Evolutionary conservation across 2,888 invertebrate species (phyloP).

Genomic region (Trichogramma dendrolimi): DNA sequence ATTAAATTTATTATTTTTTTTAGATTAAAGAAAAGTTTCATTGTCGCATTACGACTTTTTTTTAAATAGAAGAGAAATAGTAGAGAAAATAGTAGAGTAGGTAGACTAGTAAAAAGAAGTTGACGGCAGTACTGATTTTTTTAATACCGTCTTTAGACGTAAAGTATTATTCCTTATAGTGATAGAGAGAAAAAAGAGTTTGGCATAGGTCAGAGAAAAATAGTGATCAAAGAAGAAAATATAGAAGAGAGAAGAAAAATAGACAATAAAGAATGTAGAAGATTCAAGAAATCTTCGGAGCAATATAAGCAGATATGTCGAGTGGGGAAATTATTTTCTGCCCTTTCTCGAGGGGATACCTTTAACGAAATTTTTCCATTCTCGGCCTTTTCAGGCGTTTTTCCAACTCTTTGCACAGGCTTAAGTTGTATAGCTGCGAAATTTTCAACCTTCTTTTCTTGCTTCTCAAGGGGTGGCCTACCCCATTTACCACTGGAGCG

Average conservation of each 20-base stretch:
- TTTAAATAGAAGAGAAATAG: too few species aligned
- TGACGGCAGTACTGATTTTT: too few species aligned
- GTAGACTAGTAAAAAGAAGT: too few species aligned
- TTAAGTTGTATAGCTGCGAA: slow-evolving; percentile 62
- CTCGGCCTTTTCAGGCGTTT: slow-evolving; percentile 42
- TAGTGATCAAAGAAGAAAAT: too few species aligned
- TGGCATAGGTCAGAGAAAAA: too few species aligned
- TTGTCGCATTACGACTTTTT: too few species aligned
- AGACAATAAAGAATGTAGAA: slow-evolving; percentile 10
- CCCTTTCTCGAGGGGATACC: slow-evolving; percentile 41
- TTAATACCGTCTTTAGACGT: too few species aligned
- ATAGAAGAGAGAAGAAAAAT: not conserved
- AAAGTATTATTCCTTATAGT: too few species aligned
- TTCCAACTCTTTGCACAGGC: slow-evolving; percentile 53
- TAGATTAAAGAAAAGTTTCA: too few species aligned
- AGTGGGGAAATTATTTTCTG: not conserved
- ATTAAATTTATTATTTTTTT: too few species aligned
- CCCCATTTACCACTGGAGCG: slow-evolving; percentile 22
- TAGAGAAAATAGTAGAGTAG: too few species aligned
- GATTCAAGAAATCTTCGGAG: slow-evolving; percentile 3
- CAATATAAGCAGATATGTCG: not conserved
- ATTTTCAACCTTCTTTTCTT: slow-evolving; percentile 55
- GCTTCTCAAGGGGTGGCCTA: slow-evolving; percentile 30
- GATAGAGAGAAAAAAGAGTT: too few species aligned
- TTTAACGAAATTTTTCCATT: slow-evolving; percentile 44